Percentiles rank a stretch among this genome's conserved stretches.
Evolutionary conservation across 2,888 invertebrate genomes (phyloP).

Genomic region (Hypselothyrea guttata): DNA sequence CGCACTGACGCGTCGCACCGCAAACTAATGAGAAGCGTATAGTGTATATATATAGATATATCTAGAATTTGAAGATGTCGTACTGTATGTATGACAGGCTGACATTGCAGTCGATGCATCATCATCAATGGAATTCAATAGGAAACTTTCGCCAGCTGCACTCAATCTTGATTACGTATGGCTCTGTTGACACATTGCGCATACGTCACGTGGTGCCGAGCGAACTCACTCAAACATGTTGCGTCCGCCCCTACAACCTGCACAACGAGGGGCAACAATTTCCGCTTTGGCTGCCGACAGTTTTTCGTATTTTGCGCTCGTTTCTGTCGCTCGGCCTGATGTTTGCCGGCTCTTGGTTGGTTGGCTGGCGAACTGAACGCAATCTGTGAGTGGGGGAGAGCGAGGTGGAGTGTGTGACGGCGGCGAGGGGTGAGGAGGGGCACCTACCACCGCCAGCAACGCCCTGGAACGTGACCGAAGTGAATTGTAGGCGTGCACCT

Average conservation of each 20-base stretch:
- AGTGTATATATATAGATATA: no score
- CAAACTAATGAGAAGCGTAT: slow-evolving; percentile 35
- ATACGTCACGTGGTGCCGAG: slow-evolving; percentile 42
- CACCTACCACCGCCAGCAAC: slow-evolving; percentile 71
- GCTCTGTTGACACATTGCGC: slow-evolving; percentile 32
- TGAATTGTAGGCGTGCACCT: slow-evolving; percentile 77
- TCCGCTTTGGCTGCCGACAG: slow-evolving; percentile 33
- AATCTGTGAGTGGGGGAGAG: background rate
- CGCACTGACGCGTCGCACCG: slow-evolving; percentile 42
- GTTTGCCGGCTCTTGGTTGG: slow-evolving; percentile 54
- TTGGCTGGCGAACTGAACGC: slow-evolving; percentile 23
- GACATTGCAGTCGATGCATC: slow-evolving; percentile 42
- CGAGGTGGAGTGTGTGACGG: slow-evolving; percentile 5
- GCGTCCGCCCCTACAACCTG: slow-evolving; percentile 56
- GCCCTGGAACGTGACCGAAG: slow-evolving; percentile 81
- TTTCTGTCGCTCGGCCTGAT: slow-evolving; percentile 31
- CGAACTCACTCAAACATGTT: slow-evolving; percentile 75
- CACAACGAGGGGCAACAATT: slow-evolving; percentile 28
- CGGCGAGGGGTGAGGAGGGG: slow-evolving; percentile 19
- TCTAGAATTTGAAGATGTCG: no score
- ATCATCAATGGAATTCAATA: slow-evolving; percentile 32
- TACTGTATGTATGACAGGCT: background rate
- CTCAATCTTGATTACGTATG: slow-evolving; percentile 44
- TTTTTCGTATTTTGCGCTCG: slow-evolving; percentile 21
- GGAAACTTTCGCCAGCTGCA: slow-evolving; percentile 22